Conservation (phyloP, 2,113 vertebrate genomes). For the Morone chrysops region DNA sequence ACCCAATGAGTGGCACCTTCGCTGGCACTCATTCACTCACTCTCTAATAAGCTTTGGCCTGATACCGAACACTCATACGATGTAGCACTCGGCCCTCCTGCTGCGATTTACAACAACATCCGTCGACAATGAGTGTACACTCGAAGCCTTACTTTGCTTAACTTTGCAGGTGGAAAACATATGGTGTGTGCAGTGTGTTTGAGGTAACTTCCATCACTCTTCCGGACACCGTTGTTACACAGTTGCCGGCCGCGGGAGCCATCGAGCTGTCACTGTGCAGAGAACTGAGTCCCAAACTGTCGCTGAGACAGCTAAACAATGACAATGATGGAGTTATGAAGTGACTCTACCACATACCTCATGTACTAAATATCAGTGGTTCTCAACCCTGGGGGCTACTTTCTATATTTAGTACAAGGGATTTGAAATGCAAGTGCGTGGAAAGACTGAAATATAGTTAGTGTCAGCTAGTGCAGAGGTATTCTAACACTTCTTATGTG, state of each 20-base stretch:
- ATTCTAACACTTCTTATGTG: conserved; percentile 1
- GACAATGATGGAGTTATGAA: conserved; percentile 59
- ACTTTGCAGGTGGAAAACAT: conserved; percentile 32
- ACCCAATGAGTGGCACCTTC: conserved; percentile 67
- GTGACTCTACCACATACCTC: conserved; percentile 40
- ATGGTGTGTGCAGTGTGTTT: not conserved
- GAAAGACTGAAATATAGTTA: conserved; percentile 32
- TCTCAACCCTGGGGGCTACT: conserved; percentile 43
- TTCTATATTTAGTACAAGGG: conserved; percentile 63
- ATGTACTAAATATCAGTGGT: conserved; percentile 54
- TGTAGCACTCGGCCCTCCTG: conserved; percentile 39
- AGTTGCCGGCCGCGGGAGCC: not conserved
- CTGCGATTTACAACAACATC: conserved; percentile 45
- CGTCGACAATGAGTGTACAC: not conserved
- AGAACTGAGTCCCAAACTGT: conserved; percentile 40
- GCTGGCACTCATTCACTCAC: conserved; percentile 39
- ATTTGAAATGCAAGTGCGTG: conserved; percentile 56
- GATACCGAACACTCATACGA: conserved; percentile 36
- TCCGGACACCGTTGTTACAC: conserved; percentile 2
- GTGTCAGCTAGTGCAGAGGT: conserved; percentile 40
- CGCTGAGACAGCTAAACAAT: conserved; percentile 61
- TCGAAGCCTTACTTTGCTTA: conserved; percentile 25
- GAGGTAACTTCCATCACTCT: conserved; percentile 23
- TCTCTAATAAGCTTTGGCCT: conserved; percentile 62
- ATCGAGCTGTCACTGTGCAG: conserved; percentile 51